Conservation (phyloP, 1,140 invertebrate genomes). For the Leptinotarsa lineolata region DNA sequence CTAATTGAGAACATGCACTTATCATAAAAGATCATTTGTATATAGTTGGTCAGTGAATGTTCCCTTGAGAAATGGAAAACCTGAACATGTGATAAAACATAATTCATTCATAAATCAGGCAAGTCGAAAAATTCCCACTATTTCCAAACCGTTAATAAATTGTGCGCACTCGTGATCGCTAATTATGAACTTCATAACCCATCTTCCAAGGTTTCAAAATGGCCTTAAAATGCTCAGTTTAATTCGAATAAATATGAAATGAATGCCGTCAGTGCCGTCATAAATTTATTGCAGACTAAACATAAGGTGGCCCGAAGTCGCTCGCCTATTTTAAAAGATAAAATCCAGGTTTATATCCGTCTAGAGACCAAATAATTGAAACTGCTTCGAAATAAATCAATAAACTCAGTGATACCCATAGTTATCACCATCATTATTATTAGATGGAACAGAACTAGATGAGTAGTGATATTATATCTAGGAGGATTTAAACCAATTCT, state of each 20-base stretch:
- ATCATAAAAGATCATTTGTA: neutral
- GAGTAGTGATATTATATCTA: neutral
- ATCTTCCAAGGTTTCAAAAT: conserved; percentile 48
- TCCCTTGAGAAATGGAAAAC: neutral
- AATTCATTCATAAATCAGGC: neutral
- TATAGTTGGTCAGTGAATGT: neutral
- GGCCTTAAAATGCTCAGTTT: conserved; percentile 50
- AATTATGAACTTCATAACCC: conserved; percentile 22
- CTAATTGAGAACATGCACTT: too few species aligned
- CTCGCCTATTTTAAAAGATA: neutral
- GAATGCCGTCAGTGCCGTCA: conserved; percentile 38
- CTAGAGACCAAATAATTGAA: neutral
- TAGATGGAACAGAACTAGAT: neutral
- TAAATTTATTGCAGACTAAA: conserved; percentile 26
- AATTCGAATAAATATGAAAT: conserved; percentile 37
- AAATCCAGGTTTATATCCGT: neutral
- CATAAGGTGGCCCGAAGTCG: conserved; percentile 43
- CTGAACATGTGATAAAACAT: too few species aligned
- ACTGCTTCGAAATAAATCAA: neutral
- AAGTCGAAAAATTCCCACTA: conserved; percentile 10
- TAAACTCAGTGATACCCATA: neutral
- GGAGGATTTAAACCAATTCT: neutral
- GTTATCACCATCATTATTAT: neutral
- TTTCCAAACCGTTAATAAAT: neutral
- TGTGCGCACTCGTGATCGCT: neutral